Conservation (phyloP, 1,140 invertebrate species). For the Macrobrachium rosenbergii region DNA sequence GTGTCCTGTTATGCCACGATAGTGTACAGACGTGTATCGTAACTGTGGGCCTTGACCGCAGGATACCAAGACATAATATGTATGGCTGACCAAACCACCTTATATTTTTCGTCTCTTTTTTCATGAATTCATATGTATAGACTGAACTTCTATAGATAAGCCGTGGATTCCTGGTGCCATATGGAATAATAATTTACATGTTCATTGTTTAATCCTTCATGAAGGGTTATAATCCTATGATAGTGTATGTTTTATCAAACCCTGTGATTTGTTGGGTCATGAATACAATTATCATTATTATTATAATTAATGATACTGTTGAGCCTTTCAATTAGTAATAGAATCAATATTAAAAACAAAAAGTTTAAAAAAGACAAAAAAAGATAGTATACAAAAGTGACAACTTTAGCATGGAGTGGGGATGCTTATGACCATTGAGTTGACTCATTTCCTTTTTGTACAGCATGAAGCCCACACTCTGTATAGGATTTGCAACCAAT, state of each 20-base stretch:
- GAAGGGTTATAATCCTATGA: conserved; percentile 19
- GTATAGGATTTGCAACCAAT: neutral
- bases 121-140: conserved; percentile 12
- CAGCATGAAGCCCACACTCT: conserved; percentile 13
- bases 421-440: neutral
- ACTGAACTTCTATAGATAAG: conserved; percentile 3
- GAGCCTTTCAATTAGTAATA: conserved; percentile 16
- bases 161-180: conserved; percentile 28
- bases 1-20: conserved; percentile 12
- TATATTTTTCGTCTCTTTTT: neutral
- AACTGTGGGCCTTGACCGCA: neutral
- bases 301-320: conserved; percentile 1
- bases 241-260: conserved; percentile 27
- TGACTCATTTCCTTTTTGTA: neutral
- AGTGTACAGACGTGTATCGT: conserved; percentile 5
- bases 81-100: conserved; percentile 7
- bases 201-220: conserved; percentile 19
- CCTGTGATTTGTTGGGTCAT: conserved; percentile 24
- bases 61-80: conserved; percentile 2
- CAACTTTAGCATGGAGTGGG: conserved; percentile 16
- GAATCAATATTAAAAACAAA: neutral
- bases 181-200: conserved; percentile 25
- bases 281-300: conserved; percentile 4
- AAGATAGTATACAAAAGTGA: conserved; percentile 11
- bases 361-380: neutral